Conservation (phyloP, 35 echinoderm and acorn worm species). For the Anneissia japonica region DNA sequence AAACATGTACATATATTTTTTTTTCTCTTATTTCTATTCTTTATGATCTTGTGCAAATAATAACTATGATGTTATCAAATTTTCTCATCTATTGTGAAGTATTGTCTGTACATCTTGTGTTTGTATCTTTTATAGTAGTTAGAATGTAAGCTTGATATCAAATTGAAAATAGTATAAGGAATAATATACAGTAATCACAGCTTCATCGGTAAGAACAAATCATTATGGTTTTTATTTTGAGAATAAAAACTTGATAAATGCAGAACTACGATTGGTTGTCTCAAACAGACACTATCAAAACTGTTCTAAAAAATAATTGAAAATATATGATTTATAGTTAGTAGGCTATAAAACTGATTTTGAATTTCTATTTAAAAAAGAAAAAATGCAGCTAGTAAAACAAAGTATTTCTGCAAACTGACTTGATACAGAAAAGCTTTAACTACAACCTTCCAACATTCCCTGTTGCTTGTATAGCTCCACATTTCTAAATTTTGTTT, state of each 20-base stretch:
- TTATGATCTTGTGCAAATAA: neutral
- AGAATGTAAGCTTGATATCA: neutral
- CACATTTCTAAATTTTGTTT: neutral
- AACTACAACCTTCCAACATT: neutral
- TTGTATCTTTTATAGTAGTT: neutral
- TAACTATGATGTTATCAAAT: neutral
- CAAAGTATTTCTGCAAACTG: neutral
- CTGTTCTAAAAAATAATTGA: too few relatives aligned
- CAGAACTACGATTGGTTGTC: neutral
- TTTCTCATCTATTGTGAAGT: neutral
- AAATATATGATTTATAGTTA: too few relatives aligned
- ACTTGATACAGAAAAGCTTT: neutral
- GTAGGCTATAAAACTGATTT: too few relatives aligned
- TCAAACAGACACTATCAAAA: too few relatives aligned
- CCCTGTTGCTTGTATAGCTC: neutral
- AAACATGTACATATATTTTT: neutral
- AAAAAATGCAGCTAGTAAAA: neutral
- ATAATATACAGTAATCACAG: neutral
- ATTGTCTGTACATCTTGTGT: neutral
- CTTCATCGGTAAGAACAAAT: neutral
- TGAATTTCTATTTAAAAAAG: too few relatives aligned
- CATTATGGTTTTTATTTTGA: too few relatives aligned
- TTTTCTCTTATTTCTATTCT: neutral
- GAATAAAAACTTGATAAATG: too few relatives aligned
- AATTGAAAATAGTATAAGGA: neutral